Evolutionary conservation across 2,888 invertebrate genomes (phyloP).

Genomic region (Folsomia candida): DNA sequence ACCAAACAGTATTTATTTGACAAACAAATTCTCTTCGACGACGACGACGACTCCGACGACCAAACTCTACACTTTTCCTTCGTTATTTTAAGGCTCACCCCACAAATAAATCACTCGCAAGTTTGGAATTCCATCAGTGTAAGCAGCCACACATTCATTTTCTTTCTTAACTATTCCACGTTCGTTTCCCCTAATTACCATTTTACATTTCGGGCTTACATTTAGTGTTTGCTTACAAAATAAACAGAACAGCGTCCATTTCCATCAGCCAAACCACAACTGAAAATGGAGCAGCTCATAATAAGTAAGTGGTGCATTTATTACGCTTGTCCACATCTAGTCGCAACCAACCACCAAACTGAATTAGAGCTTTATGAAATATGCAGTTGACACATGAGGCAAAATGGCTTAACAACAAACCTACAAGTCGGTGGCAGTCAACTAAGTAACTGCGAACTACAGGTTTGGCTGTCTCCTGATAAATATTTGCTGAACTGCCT

Average conservation of each 20-base stretch:
- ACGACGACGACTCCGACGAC: not conserved
- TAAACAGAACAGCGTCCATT: conserved; percentile 6
- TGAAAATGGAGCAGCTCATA: not conserved
- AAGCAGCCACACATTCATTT: conserved; percentile 46
- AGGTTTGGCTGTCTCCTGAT: not conserved
- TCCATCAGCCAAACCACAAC: not conserved
- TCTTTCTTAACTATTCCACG: conserved; percentile 21
- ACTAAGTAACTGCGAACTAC: not conserved
- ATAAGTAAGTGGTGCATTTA: not conserved
- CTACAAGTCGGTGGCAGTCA: not conserved
- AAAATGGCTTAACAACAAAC: not conserved
- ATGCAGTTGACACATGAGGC: not conserved
- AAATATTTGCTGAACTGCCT: not conserved
- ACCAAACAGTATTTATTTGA: conserved; percentile 41
- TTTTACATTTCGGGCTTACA: conserved; percentile 42
- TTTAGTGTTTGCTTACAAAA: conserved; percentile 39
- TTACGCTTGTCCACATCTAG: not conserved
- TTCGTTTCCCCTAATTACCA: conserved; percentile 46
- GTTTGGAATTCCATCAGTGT: conserved; percentile 45
- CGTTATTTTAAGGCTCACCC: conserved; percentile 48
- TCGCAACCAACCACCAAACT: not conserved
- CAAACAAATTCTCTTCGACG: conserved; percentile 35
- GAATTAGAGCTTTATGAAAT: not conserved
- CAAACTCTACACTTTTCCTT: conserved; percentile 19
- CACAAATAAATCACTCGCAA: conserved; percentile 50